phyloP scores from a whole-genome alignment of 1,140 invertebrate species.

The Onthophagus taurus region DNA sequence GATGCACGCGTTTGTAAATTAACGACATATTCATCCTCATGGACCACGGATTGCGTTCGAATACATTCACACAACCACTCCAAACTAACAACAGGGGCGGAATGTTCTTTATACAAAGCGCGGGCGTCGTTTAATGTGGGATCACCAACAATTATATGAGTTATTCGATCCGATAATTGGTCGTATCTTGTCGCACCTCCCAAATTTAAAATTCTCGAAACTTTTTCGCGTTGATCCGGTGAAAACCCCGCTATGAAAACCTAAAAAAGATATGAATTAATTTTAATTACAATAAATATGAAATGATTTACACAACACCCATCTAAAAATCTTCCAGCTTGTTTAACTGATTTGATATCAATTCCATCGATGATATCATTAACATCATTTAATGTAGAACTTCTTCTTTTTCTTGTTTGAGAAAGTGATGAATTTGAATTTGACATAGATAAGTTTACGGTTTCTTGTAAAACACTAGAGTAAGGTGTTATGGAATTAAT shows the following conservation, averaged over 20 bases:
- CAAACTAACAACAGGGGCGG: conserved; percentile 51
- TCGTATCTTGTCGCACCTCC: conserved; percentile 74
- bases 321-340: conserved; percentile 69
- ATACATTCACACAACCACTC: conserved; percentile 70
- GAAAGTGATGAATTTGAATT: too few relatives aligned
- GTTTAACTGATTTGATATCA: conserved; percentile 54
- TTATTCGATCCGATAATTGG: conserved; percentile 61
- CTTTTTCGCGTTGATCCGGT: conserved; percentile 55
- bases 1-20: too few relatives aligned
- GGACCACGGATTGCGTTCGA: conserved; percentile 45
- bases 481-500: conserved; percentile 11
- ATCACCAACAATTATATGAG: conserved; percentile 69
- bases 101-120: too few relatives aligned
- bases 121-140: conserved; percentile 39
- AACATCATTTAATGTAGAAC: conserved; percentile 9
- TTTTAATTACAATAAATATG: too few relatives aligned
- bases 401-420: too few relatives aligned
- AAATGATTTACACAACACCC: conserved; percentile 73
- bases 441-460: conserved; percentile 11
- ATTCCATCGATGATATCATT: conserved; percentile 43
- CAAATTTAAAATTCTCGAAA: conserved; percentile 66
- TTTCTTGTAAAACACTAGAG: conserved; percentile 7
- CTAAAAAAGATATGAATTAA: conserved; percentile 36
- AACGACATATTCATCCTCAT: conserved; percentile 46
- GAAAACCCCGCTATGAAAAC: conserved; percentile 59